Evolutionary conservation across 2,888 invertebrate genomes (phyloP).

Genomic region (Mongoloraphidia duomilia): DNA sequence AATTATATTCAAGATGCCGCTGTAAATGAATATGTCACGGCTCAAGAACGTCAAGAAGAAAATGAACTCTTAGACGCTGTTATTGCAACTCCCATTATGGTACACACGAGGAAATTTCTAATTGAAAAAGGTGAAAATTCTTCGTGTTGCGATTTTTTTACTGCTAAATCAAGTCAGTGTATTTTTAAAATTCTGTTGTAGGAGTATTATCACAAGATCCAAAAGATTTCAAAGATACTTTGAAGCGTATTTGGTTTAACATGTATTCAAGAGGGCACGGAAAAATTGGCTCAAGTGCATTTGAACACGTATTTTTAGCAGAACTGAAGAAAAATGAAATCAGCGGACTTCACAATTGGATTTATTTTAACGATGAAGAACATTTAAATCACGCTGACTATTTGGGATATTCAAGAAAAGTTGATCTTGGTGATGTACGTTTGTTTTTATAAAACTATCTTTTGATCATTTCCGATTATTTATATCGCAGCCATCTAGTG

Average conservation of each 20-base stretch:
- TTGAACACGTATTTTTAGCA: conserved; percentile 84
- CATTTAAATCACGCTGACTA: conserved; percentile 54
- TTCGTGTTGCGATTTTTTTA: neutral
- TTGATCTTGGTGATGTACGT: conserved; percentile 57
- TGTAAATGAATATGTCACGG: conserved; percentile 61
- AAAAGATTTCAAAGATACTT: conserved; percentile 53
- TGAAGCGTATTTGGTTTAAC: conserved; percentile 65
- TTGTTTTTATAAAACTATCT: neutral
- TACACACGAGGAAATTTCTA: conserved; percentile 51
- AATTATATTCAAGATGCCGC: conserved; percentile 69
- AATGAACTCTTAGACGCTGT: conserved; percentile 65
- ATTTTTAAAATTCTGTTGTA: neutral
- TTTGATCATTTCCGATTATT: too few relatives aligned
- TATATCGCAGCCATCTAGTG: too few relatives aligned
- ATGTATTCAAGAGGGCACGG: conserved; percentile 69
- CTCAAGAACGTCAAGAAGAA: conserved; percentile 63
- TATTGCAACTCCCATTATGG: conserved; percentile 62
- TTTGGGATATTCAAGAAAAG: conserved; percentile 60
- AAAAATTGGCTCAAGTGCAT: conserved; percentile 74
- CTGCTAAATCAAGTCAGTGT: neutral
- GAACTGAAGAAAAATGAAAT: conserved; percentile 68
- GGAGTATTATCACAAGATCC: conserved; percentile 36
- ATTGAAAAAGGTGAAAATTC: conserved; percentile 35
- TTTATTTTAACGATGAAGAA: conserved; percentile 71
- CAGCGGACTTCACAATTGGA: conserved; percentile 82